A percentile compares a stretch with the other conserved stretches of the same genome.
phyloP scores from a whole-genome alignment of 2,113 vertebrate species.

The Psilopsiagon aurifrons region DNA sequence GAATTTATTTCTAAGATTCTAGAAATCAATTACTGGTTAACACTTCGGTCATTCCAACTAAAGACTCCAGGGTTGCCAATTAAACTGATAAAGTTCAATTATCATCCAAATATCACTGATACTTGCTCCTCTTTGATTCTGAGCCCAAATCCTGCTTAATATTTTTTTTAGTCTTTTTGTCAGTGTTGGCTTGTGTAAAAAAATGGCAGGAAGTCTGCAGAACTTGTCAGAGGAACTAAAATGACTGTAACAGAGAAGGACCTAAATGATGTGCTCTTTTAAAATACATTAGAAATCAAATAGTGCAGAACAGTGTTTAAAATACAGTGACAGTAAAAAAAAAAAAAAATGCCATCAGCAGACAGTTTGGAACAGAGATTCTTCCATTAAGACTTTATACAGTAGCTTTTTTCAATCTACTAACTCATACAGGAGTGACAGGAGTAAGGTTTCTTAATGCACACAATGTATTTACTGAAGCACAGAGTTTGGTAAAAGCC shows the following conservation, averaged over 20 bases:
- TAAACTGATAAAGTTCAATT: not conserved
- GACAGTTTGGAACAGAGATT: not conserved
- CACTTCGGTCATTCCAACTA: not conserved
- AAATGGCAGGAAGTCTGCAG: not conserved
- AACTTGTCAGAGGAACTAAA: not conserved
- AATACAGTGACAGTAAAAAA: not conserved
- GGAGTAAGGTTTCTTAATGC: not conserved
- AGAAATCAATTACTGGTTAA: not conserved
- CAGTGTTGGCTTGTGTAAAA: not conserved
- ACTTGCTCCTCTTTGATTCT: not conserved
- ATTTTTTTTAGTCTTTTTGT: not conserved
- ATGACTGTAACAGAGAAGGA: not conserved
- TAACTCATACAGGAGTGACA: not conserved
- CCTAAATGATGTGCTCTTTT: not conserved
- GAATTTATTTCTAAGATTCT: constrained; percentile 1
- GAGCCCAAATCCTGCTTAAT: not conserved
- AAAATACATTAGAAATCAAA: not conserved
- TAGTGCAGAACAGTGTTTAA: not conserved
- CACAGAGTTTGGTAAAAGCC: not conserved
- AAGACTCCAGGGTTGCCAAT: not conserved
- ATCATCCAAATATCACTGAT: not conserved
- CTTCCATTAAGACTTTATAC: not conserved
- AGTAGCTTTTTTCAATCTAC: not conserved
- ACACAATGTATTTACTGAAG: not conserved
- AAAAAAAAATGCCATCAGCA: not conserved